Percentiles rank a stretch among this genome's conserved stretches.
Evolutionary conservation across 2,888 invertebrate genomes (phyloP).

Genomic region (Tetheella fluctuosa): DNA sequence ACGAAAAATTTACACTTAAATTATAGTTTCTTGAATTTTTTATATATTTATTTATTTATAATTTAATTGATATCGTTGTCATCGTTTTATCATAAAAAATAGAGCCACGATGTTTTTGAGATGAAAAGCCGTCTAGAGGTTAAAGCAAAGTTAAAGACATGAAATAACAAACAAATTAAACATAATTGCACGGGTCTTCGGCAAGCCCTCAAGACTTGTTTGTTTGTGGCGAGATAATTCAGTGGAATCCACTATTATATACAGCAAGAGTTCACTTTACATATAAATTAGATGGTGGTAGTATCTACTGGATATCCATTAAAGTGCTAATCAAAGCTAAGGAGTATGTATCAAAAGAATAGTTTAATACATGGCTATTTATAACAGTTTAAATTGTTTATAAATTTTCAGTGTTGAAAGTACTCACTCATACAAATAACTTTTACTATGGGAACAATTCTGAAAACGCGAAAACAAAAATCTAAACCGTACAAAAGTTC

Average conservation of each 20-base stretch:
- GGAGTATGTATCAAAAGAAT: not conserved
- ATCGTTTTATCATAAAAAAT: not conserved
- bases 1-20: no score
- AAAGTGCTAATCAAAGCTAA: conserved; percentile 9
- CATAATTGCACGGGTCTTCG: conserved; percentile 15
- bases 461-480: no score
- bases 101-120: not conserved
- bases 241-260: not conserved
- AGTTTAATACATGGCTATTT: no score
- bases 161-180: conserved; percentile 26
- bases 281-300: not conserved
- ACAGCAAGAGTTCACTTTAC: not conserved
- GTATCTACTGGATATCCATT: conserved; percentile 6
- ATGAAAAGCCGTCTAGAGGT: conserved; percentile 20
- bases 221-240: conserved; percentile 11
- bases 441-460: no score
- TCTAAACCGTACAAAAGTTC: no score
- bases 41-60: no score
- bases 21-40: no score
- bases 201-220: conserved; percentile 12
- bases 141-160: conserved; percentile 24
- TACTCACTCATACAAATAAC: no score
- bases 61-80: not conserved
- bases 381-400: no score
- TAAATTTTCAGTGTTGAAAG: no score